Conservation (phyloP, 2,113 vertebrate genomes). For the Aleadryas rufinucha region DNA sequence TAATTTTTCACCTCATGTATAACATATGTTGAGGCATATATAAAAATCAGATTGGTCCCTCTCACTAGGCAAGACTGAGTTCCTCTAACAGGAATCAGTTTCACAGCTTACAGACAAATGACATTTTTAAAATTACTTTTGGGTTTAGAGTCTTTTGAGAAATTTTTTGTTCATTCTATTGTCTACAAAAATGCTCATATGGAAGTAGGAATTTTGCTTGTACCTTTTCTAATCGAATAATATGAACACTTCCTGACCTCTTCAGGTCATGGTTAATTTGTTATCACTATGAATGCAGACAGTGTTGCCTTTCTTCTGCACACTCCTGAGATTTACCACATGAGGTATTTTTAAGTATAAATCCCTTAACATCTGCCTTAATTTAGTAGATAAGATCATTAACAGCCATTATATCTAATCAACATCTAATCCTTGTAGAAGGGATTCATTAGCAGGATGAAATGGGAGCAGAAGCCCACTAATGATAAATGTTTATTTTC, state of each 20-base stretch:
- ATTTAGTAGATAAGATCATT: conserved; percentile 79
- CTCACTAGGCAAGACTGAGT: neutral
- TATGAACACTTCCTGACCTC: conserved; percentile 26
- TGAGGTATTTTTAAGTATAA: conserved; percentile 73
- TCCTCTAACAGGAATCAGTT: neutral
- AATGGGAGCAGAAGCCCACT: conserved; percentile 62
- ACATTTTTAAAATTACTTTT: neutral
- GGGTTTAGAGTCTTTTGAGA: neutral
- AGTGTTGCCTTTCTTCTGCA: conserved; percentile 30
- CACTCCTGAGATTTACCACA: conserved; percentile 73
- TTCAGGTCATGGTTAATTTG: conserved; percentile 69
- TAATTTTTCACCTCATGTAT: neutral
- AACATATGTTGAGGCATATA: neutral
- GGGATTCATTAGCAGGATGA: conserved; percentile 69
- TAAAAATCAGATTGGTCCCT: neutral
- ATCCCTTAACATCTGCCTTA: conserved; percentile 82
- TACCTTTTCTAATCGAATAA: conserved; percentile 34
- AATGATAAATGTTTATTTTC: conserved; percentile 70
- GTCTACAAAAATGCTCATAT: neutral
- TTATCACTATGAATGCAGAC: conserved; percentile 61
- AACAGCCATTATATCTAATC: conserved; percentile 79
- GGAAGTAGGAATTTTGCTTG: neutral
- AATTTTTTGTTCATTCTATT: neutral
- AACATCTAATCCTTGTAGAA: conserved; percentile 77
- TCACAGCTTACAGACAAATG: neutral